Base-by-base conservation (phyloP, 2,888 invertebrate genomes). In the Bimastos eiseni region DNA sequence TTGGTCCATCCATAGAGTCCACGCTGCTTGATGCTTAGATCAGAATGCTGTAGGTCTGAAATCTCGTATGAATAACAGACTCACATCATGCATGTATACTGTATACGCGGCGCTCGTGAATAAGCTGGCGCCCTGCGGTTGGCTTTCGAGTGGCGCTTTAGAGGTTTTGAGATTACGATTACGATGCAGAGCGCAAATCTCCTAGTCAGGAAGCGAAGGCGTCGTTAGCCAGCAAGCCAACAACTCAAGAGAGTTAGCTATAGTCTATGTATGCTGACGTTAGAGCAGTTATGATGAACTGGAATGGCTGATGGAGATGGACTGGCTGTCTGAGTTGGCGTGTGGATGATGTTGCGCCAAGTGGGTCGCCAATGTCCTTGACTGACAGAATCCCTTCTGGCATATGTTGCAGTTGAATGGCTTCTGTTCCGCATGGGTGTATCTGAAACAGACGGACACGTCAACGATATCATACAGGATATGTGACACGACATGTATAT, bases 311-410 rank as follows among this genome's bases (percentile, higher is more conserved):
- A n/a, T 70, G 30, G 70, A 30, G 70, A 70, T 8, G 70, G 70
- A 70, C n/a, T 30, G 30, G 3, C 70, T 30, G n/a, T 70, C 70
- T 70, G n/a, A 70, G 70, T 11, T n/a, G 70, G n/a, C 70, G n/a
- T 30, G 30, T n/a, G 70, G 70, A 70, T 86, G 86, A 86, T 86
- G 86, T 86, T 86, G 86, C 34, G n/a, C 86, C 37, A 86, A 86
- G 88, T 91, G 91, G 19, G 90, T 89, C 38, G 89, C 33, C 36
- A 91, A 86, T 11, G 91, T 90, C 36, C 91, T 83, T 21, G 91
- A 90, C 86, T 91, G 91, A 55, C 91, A 91, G 86, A 91, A 91
- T 36, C 90, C 84, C 86, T 91, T 91, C 36, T 41, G 38, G 83
- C 91, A 91, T 15, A 70, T 55, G 37, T 83, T 33, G 70, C 91